Conservation (phyloP, 2,113 vertebrate species). For the Malaclemys terrapin region DNA sequence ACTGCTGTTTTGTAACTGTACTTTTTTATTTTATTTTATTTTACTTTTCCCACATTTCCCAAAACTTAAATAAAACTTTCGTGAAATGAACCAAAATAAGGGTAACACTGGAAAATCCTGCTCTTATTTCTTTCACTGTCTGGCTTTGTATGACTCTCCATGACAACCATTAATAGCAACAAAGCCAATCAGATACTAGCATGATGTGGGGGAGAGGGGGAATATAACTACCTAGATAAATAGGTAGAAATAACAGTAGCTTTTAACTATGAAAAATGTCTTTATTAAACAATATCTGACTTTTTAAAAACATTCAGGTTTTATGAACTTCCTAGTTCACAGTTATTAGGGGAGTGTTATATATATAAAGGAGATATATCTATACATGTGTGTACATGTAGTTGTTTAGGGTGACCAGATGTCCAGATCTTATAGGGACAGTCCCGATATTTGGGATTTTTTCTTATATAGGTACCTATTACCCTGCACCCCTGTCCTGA, state of each 20-base stretch:
- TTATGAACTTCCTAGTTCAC: not conserved
- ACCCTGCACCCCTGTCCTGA: no score
- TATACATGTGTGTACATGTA: fast-evolving
- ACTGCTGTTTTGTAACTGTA: no score
- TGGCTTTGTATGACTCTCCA: constrained; percentile 35
- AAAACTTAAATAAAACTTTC: not conserved
- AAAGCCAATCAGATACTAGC: not conserved
- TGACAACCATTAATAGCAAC: not conserved
- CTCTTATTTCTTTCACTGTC: constrained; percentile 30
- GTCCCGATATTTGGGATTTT: no score
- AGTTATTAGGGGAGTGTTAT: not conserved
- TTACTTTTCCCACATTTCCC: constrained; percentile 21
- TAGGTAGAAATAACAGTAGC: not conserved
- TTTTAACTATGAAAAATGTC: not conserved
- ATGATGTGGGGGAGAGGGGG: not conserved
- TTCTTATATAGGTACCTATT: no score
- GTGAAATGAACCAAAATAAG: not conserved
- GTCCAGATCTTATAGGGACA: no score
- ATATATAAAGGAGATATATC: not conserved
- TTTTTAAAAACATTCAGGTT: not conserved
- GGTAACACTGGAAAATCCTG: not conserved
- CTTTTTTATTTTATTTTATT: not conserved
- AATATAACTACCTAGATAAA: not conserved
- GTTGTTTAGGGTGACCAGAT: not conserved
- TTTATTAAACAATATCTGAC: not conserved